These are phyloP conservation scores for Corythaixoides concolor DNA, from an alignment of 2,113 vertebrate genomes.

Conservation along the genomic window DNA sequence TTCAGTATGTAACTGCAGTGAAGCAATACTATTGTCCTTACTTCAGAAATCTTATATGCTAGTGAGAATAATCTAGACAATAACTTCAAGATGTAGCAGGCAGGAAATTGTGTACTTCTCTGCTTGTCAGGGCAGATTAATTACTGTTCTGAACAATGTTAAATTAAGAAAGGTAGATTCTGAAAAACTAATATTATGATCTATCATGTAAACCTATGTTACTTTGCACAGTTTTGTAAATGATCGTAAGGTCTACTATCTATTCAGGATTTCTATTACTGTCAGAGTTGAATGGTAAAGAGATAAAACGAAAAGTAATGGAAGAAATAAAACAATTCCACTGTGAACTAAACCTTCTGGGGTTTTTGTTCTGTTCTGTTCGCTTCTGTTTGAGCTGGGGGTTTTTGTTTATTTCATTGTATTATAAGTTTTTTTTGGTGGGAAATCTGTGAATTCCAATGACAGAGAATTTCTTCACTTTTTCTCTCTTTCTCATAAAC, in stretches of 20 bases:
- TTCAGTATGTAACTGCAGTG: neutral
- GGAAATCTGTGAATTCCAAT: neutral
- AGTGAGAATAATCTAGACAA: neutral
- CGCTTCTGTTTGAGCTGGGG: rapidly evolving
- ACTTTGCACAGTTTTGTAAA: neutral
- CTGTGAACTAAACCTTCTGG: neutral
- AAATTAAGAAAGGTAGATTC: neutral
- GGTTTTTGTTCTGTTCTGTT: neutral
- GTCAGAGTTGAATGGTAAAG: neutral
- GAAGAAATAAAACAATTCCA: neutral
- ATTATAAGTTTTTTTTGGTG: neutral
- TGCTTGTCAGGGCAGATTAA: neutral
- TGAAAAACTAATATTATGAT: neutral
- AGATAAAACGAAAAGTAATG: neutral
- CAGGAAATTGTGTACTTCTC: neutral
- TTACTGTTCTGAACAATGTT: neutral
- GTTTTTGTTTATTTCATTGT: neutral
- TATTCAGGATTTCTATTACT: neutral
- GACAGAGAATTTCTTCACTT: neutral
- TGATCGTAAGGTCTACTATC: neutral
- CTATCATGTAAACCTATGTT: neutral
- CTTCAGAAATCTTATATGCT: neutral
- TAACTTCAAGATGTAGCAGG: neutral
- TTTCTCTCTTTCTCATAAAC: neutral
- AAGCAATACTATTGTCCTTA: neutral